Percentiles rank a stretch among this genome's conserved stretches.
Evolutionary conservation across 2,113 vertebrate species (phyloP).

Genomic region (Eretmodus cyanostictus): DNA sequence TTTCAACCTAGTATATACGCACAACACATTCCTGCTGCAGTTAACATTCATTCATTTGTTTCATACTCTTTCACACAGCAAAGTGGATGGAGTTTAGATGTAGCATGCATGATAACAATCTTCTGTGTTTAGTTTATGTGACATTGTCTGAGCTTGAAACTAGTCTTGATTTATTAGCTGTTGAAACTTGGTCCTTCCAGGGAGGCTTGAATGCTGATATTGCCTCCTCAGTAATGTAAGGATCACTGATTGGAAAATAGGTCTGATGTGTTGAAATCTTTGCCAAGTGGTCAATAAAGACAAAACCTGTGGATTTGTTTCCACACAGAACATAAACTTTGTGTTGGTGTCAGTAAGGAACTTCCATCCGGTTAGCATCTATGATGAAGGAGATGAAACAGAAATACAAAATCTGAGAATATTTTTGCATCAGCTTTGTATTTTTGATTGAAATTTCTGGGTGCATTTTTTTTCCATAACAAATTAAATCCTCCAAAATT

Average conservation of each 20-base stretch:
- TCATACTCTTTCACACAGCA: neutral
- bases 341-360: neutral
- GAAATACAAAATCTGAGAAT: neutral
- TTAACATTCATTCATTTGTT: neutral
- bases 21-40: neutral
- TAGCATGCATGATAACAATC: neutral
- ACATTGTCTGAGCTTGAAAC: neutral
- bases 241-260: neutral
- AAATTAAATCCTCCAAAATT: neutral
- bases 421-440: neutral
- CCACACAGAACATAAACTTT: neutral
- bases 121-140: neutral
- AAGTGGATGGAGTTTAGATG: neutral
- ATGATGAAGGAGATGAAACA: neutral
- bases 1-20: neutral
- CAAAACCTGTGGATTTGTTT: neutral
- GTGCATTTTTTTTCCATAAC: neutral
- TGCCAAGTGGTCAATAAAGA: neutral
- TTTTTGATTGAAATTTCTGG: neutral
- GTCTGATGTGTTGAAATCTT: neutral
- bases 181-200: neutral
- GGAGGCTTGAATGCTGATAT: neutral
- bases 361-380: neutral
- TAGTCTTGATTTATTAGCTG: neutral
- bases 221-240: neutral